phyloP scores from a whole-genome alignment of 2,888 invertebrate species.

The Charanyca ferruginea region DNA sequence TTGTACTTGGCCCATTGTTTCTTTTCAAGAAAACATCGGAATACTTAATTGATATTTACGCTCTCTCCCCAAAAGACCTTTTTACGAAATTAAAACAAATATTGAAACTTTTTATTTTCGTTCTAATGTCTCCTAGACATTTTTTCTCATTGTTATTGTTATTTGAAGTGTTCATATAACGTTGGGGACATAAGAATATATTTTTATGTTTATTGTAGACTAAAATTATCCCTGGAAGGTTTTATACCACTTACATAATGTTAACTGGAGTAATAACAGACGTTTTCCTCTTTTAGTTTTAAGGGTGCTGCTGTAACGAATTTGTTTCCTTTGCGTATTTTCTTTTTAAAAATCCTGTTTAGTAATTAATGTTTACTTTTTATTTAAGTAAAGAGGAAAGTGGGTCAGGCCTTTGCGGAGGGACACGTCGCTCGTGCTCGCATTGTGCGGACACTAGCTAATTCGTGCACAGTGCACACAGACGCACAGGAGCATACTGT shows the following conservation, averaged over 20 bases:
- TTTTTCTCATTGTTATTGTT: conserved; percentile 58
- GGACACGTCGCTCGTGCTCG: conserved; percentile 14
- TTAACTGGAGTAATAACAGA: conserved; percentile 43
- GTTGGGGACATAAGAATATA: conserved; percentile 48
- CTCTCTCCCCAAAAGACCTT: conserved; percentile 67
- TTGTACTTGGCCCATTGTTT: conserved; percentile 73
- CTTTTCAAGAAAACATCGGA: conserved; percentile 72
- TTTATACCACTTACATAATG: conserved; percentile 49
- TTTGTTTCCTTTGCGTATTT: conserved; percentile 36
- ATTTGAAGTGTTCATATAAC: conserved; percentile 57
- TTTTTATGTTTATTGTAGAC: conserved; percentile 53
- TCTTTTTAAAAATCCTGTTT: conserved; percentile 20
- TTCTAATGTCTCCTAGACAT: conserved; percentile 57
- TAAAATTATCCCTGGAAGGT: conserved; percentile 51
- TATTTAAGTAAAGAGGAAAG: conserved; percentile 14
- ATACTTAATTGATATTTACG: conserved; percentile 80
- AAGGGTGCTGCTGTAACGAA: conserved; percentile 29
- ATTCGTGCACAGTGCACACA: conserved; percentile 34
- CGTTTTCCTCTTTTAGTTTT: conserved; percentile 58
- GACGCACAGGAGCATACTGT: conserved; percentile 23
- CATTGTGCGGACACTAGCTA: conserved; percentile 37
- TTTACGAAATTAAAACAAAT: conserved; percentile 76
- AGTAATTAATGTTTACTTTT: conserved; percentile 29
- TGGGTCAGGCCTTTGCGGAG: conserved; percentile 43
- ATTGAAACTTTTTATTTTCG: conserved; percentile 66